Evolutionary conservation across 2,797 vertebrate genomes (phyloP), one percentile per base, ranked within the genome.

Genomic region (Borostomias antarcticus): DNA sequence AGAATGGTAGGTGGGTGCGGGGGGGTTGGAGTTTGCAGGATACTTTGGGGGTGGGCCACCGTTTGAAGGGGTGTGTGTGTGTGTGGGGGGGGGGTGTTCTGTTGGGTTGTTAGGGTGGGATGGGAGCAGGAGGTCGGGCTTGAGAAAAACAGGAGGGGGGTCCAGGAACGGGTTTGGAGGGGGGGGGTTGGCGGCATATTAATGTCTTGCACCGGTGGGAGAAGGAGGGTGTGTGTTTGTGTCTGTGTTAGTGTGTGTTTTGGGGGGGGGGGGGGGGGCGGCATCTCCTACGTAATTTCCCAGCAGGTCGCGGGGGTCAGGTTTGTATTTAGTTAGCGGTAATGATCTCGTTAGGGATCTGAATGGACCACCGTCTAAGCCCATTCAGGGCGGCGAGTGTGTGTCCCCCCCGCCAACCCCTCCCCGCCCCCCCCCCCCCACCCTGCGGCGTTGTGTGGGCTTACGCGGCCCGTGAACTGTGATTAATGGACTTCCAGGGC

Each of bases 281-380:
- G 67, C 71, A 90, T 91, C 91, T 90, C 85, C 91, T 84, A 91
- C 90, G 89, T 92, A 92, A 91, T 92, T 94, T 94, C 92, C 91
- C 89, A 92, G 90, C 88, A 86, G 95, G 94, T 95, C 90, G 68
- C 0, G 60, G 89, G 94, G 94, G 94, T 94, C 90, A 90, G 94
- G 92, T 93, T 93, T 93, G 93, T 96, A 95, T 95, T 96, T 95
- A 94, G 94, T 95, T 94, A 92, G 91, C 86, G 82, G 91, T 93
- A 95, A 94, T 94, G 95, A 94, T 95, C 93, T 94, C 84, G 85
- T 94, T 94, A 93, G 88, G 93, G 89, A 91, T 94, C 92, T 94
- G 93, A 94, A 95, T 92, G 90, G 94, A 92, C 92, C 89, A 82
- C 89, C 85, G 89, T 94, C 91, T 91, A 95, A 94, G 94, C 93